A percentile compares a stretch with the other conserved stretches of the same genome.
Evolutionary conservation across 2,888 invertebrate genomes (phyloP).

Genomic region (Trichopria drosophilae): DNA sequence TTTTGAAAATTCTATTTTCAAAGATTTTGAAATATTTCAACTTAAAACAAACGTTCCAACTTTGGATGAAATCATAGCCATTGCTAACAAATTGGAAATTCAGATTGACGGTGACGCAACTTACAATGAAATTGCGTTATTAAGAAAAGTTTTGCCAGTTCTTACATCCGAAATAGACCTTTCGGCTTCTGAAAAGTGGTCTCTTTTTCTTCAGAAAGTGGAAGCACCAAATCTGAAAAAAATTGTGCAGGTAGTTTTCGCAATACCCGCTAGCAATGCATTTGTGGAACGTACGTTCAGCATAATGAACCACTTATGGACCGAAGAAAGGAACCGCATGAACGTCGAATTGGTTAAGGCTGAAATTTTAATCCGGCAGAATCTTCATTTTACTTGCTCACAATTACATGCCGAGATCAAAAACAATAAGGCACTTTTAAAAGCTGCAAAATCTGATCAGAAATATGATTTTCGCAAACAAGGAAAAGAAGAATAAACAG

Average conservation of each 20-base stretch:
- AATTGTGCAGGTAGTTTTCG: slow-evolving; percentile 6
- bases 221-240: slow-evolving; percentile 7
- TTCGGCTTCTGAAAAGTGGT: slow-evolving; percentile 2
- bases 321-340: slow-evolving; percentile 13
- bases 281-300: slow-evolving; percentile 18
- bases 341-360: slow-evolving; percentile 8
- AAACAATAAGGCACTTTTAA: neutral
- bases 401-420: neutral
- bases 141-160: slow-evolving; percentile 34
- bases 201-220: neutral
- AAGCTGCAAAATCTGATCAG: neutral
- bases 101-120: too few species aligned
- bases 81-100: slow-evolving; percentile 4
- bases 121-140: neutral
- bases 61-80: slow-evolving; percentile 3
- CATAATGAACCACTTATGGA: slow-evolving; percentile 22
- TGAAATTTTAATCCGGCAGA: slow-evolving; percentile 11
- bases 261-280: slow-evolving; percentile 18
- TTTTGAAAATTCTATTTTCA: slow-evolving; percentile 11
- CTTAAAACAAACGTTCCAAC: neutral
- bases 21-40: slow-evolving; percentile 4
- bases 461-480: slow-evolving; percentile 8
- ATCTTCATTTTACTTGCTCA: neutral
- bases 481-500: neutral
- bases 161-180: neutral